Conservation (phyloP, 2,888 invertebrate genomes). For the Dasysyrphus tricinctus region DNA sequence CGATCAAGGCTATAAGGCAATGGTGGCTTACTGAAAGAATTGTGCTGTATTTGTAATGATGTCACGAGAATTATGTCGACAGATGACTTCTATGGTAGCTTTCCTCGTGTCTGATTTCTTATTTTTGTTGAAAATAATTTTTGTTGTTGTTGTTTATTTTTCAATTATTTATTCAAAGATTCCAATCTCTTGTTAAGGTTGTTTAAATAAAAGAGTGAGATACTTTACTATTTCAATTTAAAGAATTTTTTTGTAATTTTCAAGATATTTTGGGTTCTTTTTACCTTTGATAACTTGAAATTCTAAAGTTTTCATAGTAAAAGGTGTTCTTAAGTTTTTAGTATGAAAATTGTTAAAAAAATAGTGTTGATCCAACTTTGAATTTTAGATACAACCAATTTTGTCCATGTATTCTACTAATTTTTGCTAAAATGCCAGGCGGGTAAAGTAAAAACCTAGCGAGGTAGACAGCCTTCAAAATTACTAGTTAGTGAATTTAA, state of each 20-base stretch:
- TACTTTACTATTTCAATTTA: neutral
- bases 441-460: no score
- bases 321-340: no score
- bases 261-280: neutral
- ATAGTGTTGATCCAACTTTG: no score
- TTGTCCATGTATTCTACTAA: no score
- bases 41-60: constrained; percentile 60
- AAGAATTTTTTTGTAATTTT: neutral
- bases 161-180: constrained; percentile 25
- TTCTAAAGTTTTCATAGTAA: no score
- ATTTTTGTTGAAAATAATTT: constrained; percentile 41
- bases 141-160: constrained; percentile 4
- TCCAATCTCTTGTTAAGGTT: neutral
- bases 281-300: no score
- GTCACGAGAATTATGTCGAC: constrained; percentile 75
- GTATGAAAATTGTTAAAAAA: no score
- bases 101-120: constrained; percentile 44
- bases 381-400: no score
- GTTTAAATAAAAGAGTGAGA: neutral
- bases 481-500: no score
- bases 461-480: no score
- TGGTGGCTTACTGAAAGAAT: constrained; percentile 41
- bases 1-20: constrained; percentile 40
- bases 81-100: constrained; percentile 41
- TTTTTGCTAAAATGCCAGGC: no score